Conservation (phyloP, 2,113 vertebrate species). For the Nothocercus nigrocapillus region DNA sequence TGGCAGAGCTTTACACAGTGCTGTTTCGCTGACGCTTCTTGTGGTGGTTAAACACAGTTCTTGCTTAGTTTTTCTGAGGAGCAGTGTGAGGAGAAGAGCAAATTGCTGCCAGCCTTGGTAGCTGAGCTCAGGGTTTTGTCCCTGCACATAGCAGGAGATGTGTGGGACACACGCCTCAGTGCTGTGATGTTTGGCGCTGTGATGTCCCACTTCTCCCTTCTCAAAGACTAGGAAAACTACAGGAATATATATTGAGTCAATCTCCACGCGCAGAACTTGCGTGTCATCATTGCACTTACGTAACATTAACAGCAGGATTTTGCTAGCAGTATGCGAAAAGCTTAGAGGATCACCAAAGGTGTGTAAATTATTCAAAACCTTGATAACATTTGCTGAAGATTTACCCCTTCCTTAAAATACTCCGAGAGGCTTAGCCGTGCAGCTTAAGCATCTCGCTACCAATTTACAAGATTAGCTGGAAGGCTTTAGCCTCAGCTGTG, state of each 20-base stretch:
- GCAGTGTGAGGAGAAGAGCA: too few species aligned
- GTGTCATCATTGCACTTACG: fast-evolving
- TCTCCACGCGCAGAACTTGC: background rate
- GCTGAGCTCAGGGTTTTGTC: background rate
- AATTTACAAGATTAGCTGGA: background rate
- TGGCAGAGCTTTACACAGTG: background rate
- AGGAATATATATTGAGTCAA: slow-evolving; percentile 17
- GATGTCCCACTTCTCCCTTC: slow-evolving; percentile 25
- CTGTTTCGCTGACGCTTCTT: background rate
- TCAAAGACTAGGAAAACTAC: slow-evolving; percentile 17
- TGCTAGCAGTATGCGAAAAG: background rate
- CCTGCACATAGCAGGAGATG: background rate
- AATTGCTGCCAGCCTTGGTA: background rate
- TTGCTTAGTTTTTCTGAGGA: too few species aligned
- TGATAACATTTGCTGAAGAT: background rate
- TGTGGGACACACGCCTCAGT: slow-evolving; percentile 27
- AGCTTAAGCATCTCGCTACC: background rate
- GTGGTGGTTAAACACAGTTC: too few species aligned
- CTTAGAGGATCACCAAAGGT: background rate
- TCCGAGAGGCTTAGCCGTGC: background rate
- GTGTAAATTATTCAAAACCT: background rate
- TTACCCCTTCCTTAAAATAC: background rate
- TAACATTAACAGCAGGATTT: background rate
- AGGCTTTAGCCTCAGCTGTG: background rate
- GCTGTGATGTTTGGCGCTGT: slow-evolving; percentile 1